These are phyloP conservation scores for Macrocentrus cingulum DNA, from an alignment of 1,140 invertebrate species.

Conservation along the genomic window DNA sequence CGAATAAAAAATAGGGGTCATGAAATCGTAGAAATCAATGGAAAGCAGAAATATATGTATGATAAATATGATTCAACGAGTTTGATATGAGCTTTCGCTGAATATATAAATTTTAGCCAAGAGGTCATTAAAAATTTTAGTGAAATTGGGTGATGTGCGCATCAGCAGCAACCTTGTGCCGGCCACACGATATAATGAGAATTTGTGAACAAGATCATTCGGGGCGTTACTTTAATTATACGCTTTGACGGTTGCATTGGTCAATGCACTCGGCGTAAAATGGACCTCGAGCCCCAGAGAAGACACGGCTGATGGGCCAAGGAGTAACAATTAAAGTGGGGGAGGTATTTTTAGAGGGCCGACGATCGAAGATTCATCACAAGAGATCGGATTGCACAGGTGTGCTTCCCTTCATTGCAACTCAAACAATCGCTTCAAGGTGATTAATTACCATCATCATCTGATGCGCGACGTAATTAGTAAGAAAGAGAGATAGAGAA, in stretches of 20 bases:
- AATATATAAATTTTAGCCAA: background rate
- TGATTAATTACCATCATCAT: background rate
- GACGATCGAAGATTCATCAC: conserved; percentile 30
- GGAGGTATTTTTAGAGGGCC: conserved; percentile 36
- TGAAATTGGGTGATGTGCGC: background rate
- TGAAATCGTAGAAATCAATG: background rate
- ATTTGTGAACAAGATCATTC: background rate
- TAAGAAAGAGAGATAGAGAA: too few relatives aligned
- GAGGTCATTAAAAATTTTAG: background rate
- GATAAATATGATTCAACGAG: too few relatives aligned
- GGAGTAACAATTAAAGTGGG: conserved; percentile 26
- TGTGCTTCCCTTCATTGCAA: background rate
- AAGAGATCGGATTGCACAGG: conserved; percentile 24
- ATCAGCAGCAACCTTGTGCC: too few relatives aligned
- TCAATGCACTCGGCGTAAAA: conserved; percentile 17
- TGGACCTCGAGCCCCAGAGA: conserved; percentile 26
- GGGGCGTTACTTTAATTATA: conserved; percentile 7
- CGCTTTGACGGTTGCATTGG: background rate
- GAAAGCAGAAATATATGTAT: conserved; percentile 9
- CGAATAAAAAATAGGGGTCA: conserved; percentile 1
- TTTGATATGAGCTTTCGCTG: conserved; percentile 20
- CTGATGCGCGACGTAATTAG: too few relatives aligned
- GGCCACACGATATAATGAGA: background rate
- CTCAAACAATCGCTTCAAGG: background rate
- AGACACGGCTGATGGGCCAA: conserved; percentile 12